Conservation (phyloP, 2,113 vertebrate species). For the Corydoras maculifer region DNA sequence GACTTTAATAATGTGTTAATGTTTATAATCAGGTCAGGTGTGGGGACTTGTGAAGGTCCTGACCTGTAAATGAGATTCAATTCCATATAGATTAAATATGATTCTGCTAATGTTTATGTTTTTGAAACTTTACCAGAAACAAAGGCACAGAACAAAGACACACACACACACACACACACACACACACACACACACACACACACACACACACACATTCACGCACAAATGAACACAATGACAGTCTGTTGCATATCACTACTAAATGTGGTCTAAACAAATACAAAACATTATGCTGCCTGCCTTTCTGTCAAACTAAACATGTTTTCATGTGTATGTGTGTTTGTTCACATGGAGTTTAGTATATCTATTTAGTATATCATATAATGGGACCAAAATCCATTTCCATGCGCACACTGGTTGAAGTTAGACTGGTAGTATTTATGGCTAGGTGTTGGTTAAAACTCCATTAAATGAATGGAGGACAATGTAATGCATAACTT, state of each 20-base stretch:
- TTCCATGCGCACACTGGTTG: no score
- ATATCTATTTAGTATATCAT: no score
- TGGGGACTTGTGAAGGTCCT: no score
- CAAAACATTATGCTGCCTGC: conserved; percentile 58
- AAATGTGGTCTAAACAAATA: conserved; percentile 52
- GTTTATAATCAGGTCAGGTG: no score
- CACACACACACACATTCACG: background rate
- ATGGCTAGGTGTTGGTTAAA: no score
- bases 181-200: background rate
- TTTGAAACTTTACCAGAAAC: conserved; percentile 19
- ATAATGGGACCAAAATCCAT: no score
- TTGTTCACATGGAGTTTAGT: background rate
- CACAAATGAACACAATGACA: background rate
- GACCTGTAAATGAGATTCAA: background rate
- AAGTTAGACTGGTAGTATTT: no score
- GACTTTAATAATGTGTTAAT: no score
- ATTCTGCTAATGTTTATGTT: background rate
- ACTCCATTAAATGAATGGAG: no score
- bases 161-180: conserved; percentile 2
- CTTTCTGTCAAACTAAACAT: conserved; percentile 47
- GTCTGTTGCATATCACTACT: conserved; percentile 31
- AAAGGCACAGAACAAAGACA: background rate
- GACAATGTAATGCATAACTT: no score
- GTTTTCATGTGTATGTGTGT: background rate
- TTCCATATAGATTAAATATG: background rate